Evolutionary conservation across 1,140 invertebrate species (phyloP), one percentile per base, ranked within the genome.

Genomic region (Yoshiicerus persimilis): DNA sequence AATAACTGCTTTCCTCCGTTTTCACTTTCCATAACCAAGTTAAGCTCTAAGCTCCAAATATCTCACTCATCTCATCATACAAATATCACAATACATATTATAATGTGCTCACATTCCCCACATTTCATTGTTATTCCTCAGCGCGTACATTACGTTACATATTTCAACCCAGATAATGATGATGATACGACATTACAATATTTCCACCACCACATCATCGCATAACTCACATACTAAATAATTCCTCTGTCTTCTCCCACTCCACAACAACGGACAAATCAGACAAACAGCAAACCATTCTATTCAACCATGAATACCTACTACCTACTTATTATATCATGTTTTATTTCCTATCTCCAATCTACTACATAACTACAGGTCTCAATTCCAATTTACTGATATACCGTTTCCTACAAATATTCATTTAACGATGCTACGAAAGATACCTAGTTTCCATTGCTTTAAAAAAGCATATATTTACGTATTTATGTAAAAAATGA

Each of bases 31-130:
- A n/a, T 84, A 16, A 10, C 32, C 8, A n/a, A 13, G 32, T 36
- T 11, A 13, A 20, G 30, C 39, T 41, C 39, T 2, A 2, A 20
- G 13, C 41, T 20, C 36, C 30, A 80, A 32, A 80, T 80, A 80
- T 84, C 83, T 84, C 38, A 84, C 83, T 84, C 83, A 56, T 84
- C 83, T 84, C 38, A 27, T 84, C 83, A 84, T 56, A 84, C 80
- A 41, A 84, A 47, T 84, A 41, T 20, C 36, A 47, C 39, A 84
- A 23, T 25, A 47, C 83, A 47, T 23, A 84, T 27, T 62, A 84
- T 84, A 84, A 84, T 84, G 83, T 84, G 39, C 38, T 84, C 83
- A 47, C 38, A 84, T 84, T 84, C 83, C 39, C 83, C 39, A 47
- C 83, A 84, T 84, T 84, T 41, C 75, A 80, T 36, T 80, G 34